Conservation (phyloP, 2,113 vertebrate species). For the Heptranchias perlo region DNA sequence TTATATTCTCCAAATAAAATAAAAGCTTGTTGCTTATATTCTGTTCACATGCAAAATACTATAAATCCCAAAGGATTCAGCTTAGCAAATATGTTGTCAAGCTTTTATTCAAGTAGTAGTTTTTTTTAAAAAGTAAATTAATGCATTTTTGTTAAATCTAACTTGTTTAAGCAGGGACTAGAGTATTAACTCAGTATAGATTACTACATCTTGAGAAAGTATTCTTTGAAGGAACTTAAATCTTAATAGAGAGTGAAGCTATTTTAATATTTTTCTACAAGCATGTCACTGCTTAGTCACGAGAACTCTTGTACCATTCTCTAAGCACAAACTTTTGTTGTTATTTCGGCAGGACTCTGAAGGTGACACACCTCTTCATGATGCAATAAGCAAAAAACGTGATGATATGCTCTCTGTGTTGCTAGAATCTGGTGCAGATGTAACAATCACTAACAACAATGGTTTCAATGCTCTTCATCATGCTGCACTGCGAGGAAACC, state of each 20-base stretch:
- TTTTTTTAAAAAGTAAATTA: neutral
- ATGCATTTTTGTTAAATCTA: neutral
- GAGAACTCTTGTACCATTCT: neutral
- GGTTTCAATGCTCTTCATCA: conserved; percentile 97
- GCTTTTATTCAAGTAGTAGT: neutral
- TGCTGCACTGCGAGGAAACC: conserved; percentile 90
- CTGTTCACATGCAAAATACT: neutral
- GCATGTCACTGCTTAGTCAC: neutral
- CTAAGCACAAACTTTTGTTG: neutral
- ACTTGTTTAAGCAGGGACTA: neutral
- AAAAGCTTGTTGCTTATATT: neutral
- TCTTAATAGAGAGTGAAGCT: neutral
- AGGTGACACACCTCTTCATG: conserved; percentile 91
- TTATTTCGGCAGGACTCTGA: conserved; percentile 76
- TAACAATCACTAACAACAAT: conserved; percentile 98
- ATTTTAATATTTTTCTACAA: neutral
- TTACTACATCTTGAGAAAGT: neutral
- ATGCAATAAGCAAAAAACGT: conserved; percentile 97
- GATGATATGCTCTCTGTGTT: conserved; percentile 96
- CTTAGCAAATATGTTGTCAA: neutral
- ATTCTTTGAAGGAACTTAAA: neutral
- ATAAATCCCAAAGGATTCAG: neutral
- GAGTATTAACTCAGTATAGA: neutral
- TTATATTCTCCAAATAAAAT: neutral
- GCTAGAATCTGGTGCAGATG: conserved; percentile 90